These are phyloP conservation scores for Gallinago media DNA, from an alignment of 2,113 vertebrate species.

Conservation along the genomic window DNA sequence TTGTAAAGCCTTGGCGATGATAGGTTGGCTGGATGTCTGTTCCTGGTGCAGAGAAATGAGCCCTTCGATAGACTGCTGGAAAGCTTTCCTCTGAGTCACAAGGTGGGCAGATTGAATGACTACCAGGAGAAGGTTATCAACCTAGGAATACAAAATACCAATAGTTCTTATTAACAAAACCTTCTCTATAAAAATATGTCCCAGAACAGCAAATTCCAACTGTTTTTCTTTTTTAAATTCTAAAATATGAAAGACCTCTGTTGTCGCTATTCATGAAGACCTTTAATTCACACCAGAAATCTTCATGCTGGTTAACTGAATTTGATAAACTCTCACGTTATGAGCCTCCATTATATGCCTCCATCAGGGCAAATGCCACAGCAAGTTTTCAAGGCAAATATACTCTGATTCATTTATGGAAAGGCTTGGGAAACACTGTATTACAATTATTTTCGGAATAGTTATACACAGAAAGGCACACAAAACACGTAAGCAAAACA, in stretches of 20 bases:
- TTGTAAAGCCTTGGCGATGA: conserved; percentile 91
- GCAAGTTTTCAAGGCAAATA: background rate
- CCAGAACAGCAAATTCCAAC: background rate
- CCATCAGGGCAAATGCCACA: background rate
- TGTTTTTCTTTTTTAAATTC: background rate
- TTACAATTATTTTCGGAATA: background rate
- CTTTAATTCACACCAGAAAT: background rate
- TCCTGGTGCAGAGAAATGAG: conserved; percentile 88
- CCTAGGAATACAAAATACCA: conserved; percentile 74
- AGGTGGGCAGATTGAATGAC: conserved; percentile 94
- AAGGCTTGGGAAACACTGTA: background rate
- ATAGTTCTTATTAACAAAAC: background rate
- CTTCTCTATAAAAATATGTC: background rate
- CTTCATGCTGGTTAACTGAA: background rate
- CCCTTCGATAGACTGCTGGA: conserved; percentile 92
- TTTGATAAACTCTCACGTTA: background rate
- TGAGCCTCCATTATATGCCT: background rate
- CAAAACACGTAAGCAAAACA: background rate
- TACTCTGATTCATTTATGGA: background rate
- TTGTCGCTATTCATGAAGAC: background rate
- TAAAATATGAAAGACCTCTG: background rate
- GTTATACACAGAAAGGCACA: background rate
- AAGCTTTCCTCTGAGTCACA: conserved; percentile 89
- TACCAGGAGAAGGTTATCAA: conserved; percentile 91
- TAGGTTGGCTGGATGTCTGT: conserved; percentile 95